Conservation (phyloP, 2,888 invertebrate species). For the Polyploca ridens region DNA sequence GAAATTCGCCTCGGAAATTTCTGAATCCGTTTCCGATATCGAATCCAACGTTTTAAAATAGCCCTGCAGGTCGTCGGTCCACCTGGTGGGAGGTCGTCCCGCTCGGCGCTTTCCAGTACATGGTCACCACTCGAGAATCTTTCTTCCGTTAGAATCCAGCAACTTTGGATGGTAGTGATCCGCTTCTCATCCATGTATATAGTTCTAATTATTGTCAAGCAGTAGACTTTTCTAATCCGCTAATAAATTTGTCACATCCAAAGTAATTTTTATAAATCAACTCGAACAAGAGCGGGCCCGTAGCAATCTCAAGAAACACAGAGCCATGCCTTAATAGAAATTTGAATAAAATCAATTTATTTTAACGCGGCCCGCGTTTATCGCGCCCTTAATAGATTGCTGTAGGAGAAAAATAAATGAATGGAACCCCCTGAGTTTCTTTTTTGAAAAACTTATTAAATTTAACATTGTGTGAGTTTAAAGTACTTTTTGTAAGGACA, state of each 20-base stretch:
- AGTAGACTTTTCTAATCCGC: not conserved
- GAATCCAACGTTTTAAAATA: too few species aligned
- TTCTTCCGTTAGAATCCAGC: too few species aligned
- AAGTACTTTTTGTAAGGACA: not conserved
- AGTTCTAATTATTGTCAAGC: not conserved
- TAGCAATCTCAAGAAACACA: constrained; percentile 77
- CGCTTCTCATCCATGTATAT: not conserved
- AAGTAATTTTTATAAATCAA: constrained; percentile 20
- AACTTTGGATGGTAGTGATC: too few species aligned
- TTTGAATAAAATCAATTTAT: constrained; percentile 84
- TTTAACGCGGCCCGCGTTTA: constrained; percentile 75
- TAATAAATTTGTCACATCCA: constrained; percentile 40
- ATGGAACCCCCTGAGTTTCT: constrained; percentile 45
- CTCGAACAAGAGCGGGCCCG: constrained; percentile 50
- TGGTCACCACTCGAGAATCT: too few species aligned
- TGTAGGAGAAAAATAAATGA: constrained; percentile 63
- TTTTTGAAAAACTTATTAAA: constrained; percentile 32
- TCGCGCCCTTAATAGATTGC: constrained; percentile 77
- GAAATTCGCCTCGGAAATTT: too few species aligned
- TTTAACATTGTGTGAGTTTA: constrained; percentile 22
- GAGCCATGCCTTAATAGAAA: constrained; percentile 75
- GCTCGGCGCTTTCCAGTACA: too few species aligned
- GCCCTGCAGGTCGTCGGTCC: too few species aligned
- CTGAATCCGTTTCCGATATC: too few species aligned
- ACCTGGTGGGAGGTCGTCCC: too few species aligned